phyloP scores from a whole-genome alignment of 2,888 invertebrate species.

The Apamea crenata region DNA sequence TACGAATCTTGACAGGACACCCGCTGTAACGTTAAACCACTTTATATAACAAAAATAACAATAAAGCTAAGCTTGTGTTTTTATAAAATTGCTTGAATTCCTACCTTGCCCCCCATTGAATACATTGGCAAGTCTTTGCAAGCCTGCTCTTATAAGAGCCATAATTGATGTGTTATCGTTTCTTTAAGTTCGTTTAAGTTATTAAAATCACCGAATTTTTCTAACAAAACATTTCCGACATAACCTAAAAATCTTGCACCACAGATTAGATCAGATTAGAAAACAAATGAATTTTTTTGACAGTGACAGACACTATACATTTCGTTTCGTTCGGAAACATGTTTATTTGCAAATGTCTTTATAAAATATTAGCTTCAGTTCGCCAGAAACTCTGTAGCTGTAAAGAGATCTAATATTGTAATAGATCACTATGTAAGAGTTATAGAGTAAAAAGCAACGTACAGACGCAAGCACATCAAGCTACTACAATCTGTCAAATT shows the following conservation, averaged over 20 bases:
- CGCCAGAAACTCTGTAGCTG: not conserved
- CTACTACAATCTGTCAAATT: no score
- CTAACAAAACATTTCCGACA: constrained; percentile 51
- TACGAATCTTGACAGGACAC: constrained; percentile 82
- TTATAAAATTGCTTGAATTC: not conserved
- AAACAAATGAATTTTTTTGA: not conserved
- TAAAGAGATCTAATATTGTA: not conserved
- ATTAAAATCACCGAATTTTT: not conserved
- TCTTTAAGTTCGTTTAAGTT: not conserved
- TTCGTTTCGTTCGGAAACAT: constrained; percentile 37
- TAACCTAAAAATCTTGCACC: constrained; percentile 65
- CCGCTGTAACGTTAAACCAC: constrained; percentile 72
- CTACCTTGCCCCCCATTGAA: constrained; percentile 79
- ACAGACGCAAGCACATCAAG: no score
- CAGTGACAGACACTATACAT: not conserved
- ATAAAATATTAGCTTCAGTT: not conserved
- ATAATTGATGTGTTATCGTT: constrained; percentile 55
- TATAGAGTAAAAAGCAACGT: not conserved
- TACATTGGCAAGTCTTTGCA: constrained; percentile 78
- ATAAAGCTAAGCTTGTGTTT: not conserved
- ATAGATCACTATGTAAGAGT: not conserved
- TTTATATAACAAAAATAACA: constrained; percentile 24
- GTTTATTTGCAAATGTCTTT: not conserved
- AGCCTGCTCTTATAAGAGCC: constrained; percentile 82
- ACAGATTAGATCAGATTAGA: constrained; percentile 9